These are phyloP conservation scores for Pandemis corylana DNA, from an alignment of 2,888 invertebrate genomes.

Conservation along the genomic window DNA sequence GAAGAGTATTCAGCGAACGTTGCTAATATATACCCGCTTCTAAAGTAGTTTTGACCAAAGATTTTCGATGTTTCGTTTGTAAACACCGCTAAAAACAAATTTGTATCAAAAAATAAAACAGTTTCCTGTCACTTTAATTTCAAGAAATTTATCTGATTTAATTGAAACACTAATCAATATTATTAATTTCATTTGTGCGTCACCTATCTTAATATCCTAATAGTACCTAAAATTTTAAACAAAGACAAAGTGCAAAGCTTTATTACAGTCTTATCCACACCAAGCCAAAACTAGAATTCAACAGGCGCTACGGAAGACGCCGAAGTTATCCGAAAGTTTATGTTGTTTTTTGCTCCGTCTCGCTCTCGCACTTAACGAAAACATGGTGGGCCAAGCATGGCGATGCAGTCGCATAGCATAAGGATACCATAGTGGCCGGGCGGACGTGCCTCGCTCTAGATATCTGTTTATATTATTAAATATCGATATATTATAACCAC, in stretches of 20 bases:
- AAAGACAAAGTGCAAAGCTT: background rate
- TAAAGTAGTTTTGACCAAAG: no score
- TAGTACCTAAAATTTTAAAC: background rate
- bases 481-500: slow-evolving; percentile 50
- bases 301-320: slow-evolving; percentile 64
- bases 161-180: no score
- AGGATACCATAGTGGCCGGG: slow-evolving; percentile 52
- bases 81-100: no score
- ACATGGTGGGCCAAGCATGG: slow-evolving; percentile 58
- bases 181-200: no score
- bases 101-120: no score
- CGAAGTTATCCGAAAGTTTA: slow-evolving; percentile 74
- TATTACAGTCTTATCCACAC: slow-evolving; percentile 48
- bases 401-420: slow-evolving; percentile 59
- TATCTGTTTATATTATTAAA: slow-evolving; percentile 64
- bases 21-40: no score
- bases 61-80: no score
- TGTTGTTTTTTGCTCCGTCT: slow-evolving; percentile 73
- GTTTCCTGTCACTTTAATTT: no score
- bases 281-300: slow-evolving; percentile 59
- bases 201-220: no score
- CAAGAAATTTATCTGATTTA: no score
- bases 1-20: no score
- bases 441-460: slow-evolving; percentile 49
- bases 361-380: slow-evolving; percentile 71